Evolutionary conservation across 2,888 invertebrate species (phyloP).

Genomic region (Clepsis dumicolana): DNA sequence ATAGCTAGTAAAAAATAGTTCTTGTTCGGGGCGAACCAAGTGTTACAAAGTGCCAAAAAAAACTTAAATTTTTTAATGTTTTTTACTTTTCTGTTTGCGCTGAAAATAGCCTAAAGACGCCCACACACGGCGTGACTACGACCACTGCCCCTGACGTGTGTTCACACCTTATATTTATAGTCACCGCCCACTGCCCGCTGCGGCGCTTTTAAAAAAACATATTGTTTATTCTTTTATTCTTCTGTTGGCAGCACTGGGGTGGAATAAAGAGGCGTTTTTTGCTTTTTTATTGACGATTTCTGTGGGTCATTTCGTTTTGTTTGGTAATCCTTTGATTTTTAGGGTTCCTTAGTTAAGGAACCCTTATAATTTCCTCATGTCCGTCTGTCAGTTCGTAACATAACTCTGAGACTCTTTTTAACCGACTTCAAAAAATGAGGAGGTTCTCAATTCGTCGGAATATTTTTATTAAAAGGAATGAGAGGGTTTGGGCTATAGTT

Average conservation of each 20-base stretch:
- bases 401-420: too few species aligned
- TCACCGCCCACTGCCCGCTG: constrained; percentile 48
- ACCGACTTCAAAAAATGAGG: too few species aligned
- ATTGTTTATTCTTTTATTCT: constrained; percentile 32
- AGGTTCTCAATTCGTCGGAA: too few species aligned
- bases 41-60: too few species aligned
- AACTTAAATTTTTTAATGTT: too few species aligned
- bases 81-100: constrained; percentile 6
- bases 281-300: constrained; percentile 5
- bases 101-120: constrained; percentile 45
- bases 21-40: too few species aligned
- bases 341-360: neutral
- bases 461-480: too few species aligned
- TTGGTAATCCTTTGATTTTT: neutral
- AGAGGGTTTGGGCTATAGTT: too few species aligned
- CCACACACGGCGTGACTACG: constrained; percentile 46
- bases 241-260: constrained; percentile 25
- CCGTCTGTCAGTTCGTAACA: too few species aligned
- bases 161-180: constrained; percentile 53
- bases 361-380: too few species aligned
- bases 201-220: constrained; percentile 26
- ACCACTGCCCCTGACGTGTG: constrained; percentile 52
- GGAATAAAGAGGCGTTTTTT: neutral
- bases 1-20: too few species aligned
- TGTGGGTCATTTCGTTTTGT: constrained; percentile 8